Conservation (phyloP, 2,113 vertebrate species). For the Eublepharis macularius region DNA sequence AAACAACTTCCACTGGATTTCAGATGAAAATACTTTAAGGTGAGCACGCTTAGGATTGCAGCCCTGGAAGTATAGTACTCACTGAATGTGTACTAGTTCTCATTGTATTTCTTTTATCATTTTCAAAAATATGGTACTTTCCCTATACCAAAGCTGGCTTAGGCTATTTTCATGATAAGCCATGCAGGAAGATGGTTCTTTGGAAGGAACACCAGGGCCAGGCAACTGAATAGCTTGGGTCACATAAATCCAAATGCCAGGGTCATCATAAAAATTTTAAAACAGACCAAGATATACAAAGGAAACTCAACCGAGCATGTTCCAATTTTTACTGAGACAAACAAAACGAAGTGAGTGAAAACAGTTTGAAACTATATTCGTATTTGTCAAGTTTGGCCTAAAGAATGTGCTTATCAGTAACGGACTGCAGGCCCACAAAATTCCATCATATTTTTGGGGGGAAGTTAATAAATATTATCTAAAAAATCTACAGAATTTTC, state of each 20-base stretch:
- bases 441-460: not conserved
- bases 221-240: conserved; percentile 28
- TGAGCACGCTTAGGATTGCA: not conserved
- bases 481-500: conserved; percentile 44
- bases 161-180: conserved; percentile 21
- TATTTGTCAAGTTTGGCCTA: conserved; percentile 12
- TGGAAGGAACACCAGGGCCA: conserved; percentile 4
- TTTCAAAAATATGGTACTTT: conserved; percentile 3
- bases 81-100: not conserved
- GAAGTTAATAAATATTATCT: conserved; percentile 25
- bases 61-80: not conserved
- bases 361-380: not conserved
- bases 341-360: conserved; percentile 19
- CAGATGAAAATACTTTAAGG: not conserved
- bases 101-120: not conserved
- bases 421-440: not conserved
- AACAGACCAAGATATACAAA: not conserved
- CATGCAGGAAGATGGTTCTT: conserved; percentile 33
- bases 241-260: not conserved
- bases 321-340: conserved; percentile 45
- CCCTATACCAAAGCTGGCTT: conserved; percentile 38
- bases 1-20: not conserved
- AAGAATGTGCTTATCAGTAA: conserved; percentile 39
- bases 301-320: conserved; percentile 22
- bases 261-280: not conserved